phyloP scores from a whole-genome alignment of 2,113 vertebrate genomes.

The Camelus dromedarius region DNA sequence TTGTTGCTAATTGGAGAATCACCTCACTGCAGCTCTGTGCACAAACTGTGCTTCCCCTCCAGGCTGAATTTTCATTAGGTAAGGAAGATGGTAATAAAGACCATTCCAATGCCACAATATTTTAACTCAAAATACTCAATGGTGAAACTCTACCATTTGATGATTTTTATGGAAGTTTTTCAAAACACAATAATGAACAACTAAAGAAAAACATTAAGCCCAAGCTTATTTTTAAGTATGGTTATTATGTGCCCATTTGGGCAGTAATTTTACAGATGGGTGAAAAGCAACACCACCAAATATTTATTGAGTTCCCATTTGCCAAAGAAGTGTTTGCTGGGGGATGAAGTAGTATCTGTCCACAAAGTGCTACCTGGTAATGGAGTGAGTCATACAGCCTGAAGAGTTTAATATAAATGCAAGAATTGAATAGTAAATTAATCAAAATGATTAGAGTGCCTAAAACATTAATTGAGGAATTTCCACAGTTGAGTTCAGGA shows the following conservation, averaged over 20 bases:
- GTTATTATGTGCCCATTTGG: neutral
- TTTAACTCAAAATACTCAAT: conserved; percentile 2
- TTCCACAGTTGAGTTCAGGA: neutral
- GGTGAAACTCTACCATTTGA: neutral
- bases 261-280: conserved; percentile 15
- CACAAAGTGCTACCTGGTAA: neutral
- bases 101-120: neutral
- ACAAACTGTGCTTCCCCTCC: neutral
- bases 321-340: neutral
- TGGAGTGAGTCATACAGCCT: neutral
- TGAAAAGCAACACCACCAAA: neutral
- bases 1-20: conserved; percentile 50
- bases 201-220: neutral
- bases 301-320: conserved; percentile 10
- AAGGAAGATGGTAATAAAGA: neutral
- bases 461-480: conserved; percentile 13
- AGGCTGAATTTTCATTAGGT: neutral
- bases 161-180: neutral
- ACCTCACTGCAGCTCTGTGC: neutral
- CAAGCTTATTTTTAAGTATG: neutral
- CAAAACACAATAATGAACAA: conserved; percentile 42
- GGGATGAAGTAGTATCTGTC: neutral
- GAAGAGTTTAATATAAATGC: conserved; percentile 20
- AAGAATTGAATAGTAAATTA: conserved; percentile 13
- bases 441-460: neutral